These are phyloP conservation scores for Notiomystis cincta DNA, from an alignment of 2,113 vertebrate species.

Conservation along the genomic window DNA sequence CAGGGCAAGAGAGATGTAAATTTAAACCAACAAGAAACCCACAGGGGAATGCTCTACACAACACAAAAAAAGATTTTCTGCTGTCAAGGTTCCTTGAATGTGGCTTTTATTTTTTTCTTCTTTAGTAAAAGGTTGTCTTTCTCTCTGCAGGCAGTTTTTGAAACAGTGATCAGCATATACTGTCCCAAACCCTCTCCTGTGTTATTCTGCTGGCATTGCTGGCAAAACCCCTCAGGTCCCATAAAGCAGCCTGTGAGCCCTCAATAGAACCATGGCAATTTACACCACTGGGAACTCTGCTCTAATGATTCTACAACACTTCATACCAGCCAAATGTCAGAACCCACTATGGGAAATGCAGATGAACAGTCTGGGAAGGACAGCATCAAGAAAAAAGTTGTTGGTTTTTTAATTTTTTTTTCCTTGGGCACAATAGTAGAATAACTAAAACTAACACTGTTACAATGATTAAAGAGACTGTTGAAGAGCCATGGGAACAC, in stretches of 20 bases:
- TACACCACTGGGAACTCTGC: neutral
- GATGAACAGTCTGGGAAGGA: neutral
- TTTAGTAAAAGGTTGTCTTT: neutral
- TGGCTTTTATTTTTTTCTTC: neutral
- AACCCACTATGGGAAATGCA: neutral
- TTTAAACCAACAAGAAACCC: neutral
- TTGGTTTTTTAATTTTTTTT: neutral
- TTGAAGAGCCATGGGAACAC: neutral
- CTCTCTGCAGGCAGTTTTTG: neutral
- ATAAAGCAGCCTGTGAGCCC: neutral
- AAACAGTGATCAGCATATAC: neutral
- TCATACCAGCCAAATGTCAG: slow-evolving; percentile 4
- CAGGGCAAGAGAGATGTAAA: neutral
- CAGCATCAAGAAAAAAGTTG: neutral
- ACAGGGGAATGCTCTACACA: neutral
- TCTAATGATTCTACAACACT: neutral
- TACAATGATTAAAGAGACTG: neutral
- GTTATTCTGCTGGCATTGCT: neutral
- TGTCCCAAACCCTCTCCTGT: neutral
- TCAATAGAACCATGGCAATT: neutral
- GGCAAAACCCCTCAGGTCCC: neutral
- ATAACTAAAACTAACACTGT: neutral
- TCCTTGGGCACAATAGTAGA: neutral
- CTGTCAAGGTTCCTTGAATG: neutral
- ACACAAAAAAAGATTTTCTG: neutral